Percentiles rank a stretch among this genome's conserved stretches.
Conservation (phyloP, 2,888 invertebrate species). For the Phlogophora meticulosa region DNA sequence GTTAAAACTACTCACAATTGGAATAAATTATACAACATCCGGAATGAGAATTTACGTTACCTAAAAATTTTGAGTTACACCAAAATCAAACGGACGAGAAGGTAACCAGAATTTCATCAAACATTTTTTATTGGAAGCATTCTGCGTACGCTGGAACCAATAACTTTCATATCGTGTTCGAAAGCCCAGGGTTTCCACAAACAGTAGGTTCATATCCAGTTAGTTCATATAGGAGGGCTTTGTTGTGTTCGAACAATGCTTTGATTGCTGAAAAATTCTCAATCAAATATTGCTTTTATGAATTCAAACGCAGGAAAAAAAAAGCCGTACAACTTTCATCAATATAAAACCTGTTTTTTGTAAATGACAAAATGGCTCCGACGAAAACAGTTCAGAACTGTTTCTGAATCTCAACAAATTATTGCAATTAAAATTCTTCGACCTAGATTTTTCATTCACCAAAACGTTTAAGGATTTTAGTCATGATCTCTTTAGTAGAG, state of each 20-base stretch:
- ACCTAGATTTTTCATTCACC: slow-evolving; percentile 61
- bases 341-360: not conserved
- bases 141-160: slow-evolving; percentile 23
- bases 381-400: too few relatives aligned
- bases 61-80: not conserved
- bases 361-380: too few relatives aligned
- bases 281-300: slow-evolving; percentile 36
- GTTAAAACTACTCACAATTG: not conserved
- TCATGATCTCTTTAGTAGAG: slow-evolving; percentile 81
- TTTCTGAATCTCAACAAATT: slow-evolving; percentile 37
- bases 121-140: not conserved
- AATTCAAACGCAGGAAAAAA: slow-evolving; percentile 6
- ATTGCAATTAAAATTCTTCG: slow-evolving; percentile 58
- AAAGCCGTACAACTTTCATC: not conserved
- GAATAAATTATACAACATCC: not conserved
- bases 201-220: slow-evolving; percentile 27
- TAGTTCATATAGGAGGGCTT: slow-evolving; percentile 26
- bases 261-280: slow-evolving; percentile 36
- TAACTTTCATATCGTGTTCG: slow-evolving; percentile 28
- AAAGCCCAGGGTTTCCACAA: slow-evolving; percentile 7
- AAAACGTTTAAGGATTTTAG: slow-evolving; percentile 71
- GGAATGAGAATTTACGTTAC: too few relatives aligned
- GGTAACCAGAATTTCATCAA: slow-evolving; percentile 1
- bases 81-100: not conserved
- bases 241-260: slow-evolving; percentile 46